Percentiles rank a stretch among this genome's conserved stretches.
Evolutionary conservation across 2,888 invertebrate species (phyloP).

Genomic region (Drosophila ezoana): DNA sequence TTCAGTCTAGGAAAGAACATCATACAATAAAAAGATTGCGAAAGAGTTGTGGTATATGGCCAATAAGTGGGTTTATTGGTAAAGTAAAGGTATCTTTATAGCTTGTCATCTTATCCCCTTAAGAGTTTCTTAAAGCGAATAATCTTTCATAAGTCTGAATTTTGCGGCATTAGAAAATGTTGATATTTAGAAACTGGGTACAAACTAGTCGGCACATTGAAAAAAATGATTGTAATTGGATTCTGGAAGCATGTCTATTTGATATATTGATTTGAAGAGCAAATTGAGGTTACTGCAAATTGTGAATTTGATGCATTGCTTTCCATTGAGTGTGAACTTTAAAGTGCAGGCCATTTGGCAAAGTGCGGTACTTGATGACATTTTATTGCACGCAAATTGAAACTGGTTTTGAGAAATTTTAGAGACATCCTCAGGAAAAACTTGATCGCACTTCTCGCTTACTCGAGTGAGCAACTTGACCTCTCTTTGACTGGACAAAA

Average conservation of each 20-base stretch:
- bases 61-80: no score
- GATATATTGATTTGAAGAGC: conserved; percentile 28
- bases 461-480: conserved; percentile 45
- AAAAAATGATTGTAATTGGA: conserved; percentile 2
- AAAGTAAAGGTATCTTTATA: no score
- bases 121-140: no score
- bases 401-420: conserved; percentile 9
- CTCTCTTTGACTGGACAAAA: conserved; percentile 34
- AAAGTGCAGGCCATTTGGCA: background rate
- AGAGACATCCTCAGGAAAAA: conserved; percentile 7
- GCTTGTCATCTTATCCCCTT: no score
- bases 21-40: no score
- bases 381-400: conserved; percentile 1
- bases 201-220: background rate
- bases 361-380: conserved; percentile 4
- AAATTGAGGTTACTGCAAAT: conserved; percentile 23
- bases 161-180: no score
- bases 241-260: conserved; percentile 19
- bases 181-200: no score
- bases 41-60: no score
- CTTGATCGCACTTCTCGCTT: conserved; percentile 25
- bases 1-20: no score
- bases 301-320: conserved; percentile 23
- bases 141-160: no score
- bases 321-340: conserved; percentile 6